Evolutionary conservation across 2,888 invertebrate species (phyloP).

Genomic region (Leptinotarsa haldemani): DNA sequence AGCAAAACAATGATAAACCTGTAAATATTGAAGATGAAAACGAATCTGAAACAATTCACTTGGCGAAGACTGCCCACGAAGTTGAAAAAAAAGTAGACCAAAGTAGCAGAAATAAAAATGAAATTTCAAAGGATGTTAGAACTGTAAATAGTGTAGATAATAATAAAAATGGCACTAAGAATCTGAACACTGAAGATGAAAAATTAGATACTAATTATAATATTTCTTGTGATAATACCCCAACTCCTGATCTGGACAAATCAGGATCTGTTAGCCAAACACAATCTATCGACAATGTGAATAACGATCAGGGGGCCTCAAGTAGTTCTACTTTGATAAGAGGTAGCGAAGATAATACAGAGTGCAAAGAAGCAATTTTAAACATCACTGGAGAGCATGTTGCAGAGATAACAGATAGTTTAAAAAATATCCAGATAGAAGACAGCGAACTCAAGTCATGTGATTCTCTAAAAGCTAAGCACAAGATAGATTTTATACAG

Average conservation of each 20-base stretch:
- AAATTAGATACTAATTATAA: slow-evolving; percentile 55
- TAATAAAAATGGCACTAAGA: slow-evolving; percentile 48
- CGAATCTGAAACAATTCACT: slow-evolving; percentile 35
- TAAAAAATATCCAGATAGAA: slow-evolving; percentile 33
- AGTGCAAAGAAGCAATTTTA: not conserved
- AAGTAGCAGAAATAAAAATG: slow-evolving; percentile 48
- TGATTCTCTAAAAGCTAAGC: slow-evolving; percentile 26
- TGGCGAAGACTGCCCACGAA: slow-evolving; percentile 33
- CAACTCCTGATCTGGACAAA: slow-evolving; percentile 33
- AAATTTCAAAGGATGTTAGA: slow-evolving; percentile 42
- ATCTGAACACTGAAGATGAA: slow-evolving; percentile 48
- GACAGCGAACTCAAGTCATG: slow-evolving; percentile 17
- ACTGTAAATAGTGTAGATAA: slow-evolving; percentile 50
- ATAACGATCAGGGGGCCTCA: slow-evolving; percentile 37
- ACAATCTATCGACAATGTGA: slow-evolving; percentile 20
- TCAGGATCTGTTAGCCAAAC: not conserved
- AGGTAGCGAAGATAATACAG: not conserved
- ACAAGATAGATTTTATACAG: slow-evolving; percentile 72
- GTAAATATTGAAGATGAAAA: slow-evolving; percentile 39
- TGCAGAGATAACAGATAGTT: slow-evolving; percentile 40
- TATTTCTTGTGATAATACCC: slow-evolving; percentile 50
- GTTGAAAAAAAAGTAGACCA: slow-evolving; percentile 41
- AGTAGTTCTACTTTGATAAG: slow-evolving; percentile 17
- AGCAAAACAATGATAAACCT: slow-evolving; percentile 44
- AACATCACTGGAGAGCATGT: not conserved